Percentiles rank a stretch among this genome's conserved stretches.
Conservation (phyloP, 64 coral and sea anemone genomes). For the Stichodactyla mertensii region DNA sequence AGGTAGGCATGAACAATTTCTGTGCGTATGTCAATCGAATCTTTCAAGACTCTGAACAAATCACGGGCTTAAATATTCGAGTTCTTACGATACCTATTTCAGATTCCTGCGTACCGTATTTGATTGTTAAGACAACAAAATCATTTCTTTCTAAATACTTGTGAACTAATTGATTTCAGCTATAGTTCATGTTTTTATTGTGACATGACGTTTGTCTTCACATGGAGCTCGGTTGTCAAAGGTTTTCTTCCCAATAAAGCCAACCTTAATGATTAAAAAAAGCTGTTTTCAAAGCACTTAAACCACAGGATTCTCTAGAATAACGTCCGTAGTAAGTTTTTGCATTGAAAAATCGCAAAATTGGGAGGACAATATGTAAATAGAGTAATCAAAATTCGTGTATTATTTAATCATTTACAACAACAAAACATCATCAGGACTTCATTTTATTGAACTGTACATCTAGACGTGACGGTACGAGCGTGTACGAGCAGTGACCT, state of each 20-base stretch:
- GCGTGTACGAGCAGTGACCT: neutral
- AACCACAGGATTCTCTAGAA: neutral
- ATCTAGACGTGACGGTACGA: neutral
- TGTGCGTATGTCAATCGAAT: neutral
- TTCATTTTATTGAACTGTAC: neutral
- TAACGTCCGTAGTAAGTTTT: neutral
- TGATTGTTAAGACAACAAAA: too few relatives aligned
- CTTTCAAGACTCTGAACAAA: neutral
- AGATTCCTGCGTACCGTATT: too few relatives aligned
- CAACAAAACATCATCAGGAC: neutral
- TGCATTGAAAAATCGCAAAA: neutral
- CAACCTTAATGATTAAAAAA: neutral
- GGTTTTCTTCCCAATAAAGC: neutral
- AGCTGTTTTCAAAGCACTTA: neutral
- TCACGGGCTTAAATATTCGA: neutral
- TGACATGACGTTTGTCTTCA: too few relatives aligned
- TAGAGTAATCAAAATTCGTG: neutral
- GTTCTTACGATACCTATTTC: too few relatives aligned
- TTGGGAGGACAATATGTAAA: neutral
- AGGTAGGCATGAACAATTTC: slow-evolving; percentile 29
- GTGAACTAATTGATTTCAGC: too few relatives aligned
- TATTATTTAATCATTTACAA: neutral
- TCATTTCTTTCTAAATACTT: too few relatives aligned
- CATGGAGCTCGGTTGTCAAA: neutral
- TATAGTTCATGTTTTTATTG: too few relatives aligned